Evolutionary conservation across 2,113 vertebrate genomes (phyloP).

Genomic region (Rhinoptilus africanus): DNA sequence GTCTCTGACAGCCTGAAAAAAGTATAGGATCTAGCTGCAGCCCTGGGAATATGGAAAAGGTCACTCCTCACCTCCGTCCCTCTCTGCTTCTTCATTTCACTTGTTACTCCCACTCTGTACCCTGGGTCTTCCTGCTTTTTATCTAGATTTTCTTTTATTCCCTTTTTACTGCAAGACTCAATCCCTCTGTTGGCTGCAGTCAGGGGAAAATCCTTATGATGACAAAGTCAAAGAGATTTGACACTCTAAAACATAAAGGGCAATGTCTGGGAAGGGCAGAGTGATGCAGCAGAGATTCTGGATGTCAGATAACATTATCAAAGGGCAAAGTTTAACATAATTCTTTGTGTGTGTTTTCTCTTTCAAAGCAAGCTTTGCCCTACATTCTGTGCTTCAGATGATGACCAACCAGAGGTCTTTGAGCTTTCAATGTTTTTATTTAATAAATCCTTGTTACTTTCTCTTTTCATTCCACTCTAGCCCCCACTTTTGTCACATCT

Average conservation of each 20-base stretch:
- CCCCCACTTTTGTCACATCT: not conserved
- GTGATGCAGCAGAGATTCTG: not conserved
- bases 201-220: not conserved
- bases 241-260: not conserved
- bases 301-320: not conserved
- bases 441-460: not conserved
- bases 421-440: not conserved
- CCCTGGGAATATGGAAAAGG: not conserved
- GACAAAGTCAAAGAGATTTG: not conserved
- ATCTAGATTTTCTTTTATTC: not conserved
- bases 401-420: not conserved
- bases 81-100: not conserved
- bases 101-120: not conserved
- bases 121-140: not conserved
- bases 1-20: not conserved
- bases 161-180: not conserved
- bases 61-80: not conserved
- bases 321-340: not conserved
- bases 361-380: not conserved
- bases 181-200: not conserved
- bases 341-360: not conserved
- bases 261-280: not conserved
- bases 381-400: not conserved
- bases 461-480: not conserved
- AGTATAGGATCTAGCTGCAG: not conserved